Base-by-base conservation (phyloP, 2,797 vertebrate genomes). In the Tiaroga cobitis region DNA sequence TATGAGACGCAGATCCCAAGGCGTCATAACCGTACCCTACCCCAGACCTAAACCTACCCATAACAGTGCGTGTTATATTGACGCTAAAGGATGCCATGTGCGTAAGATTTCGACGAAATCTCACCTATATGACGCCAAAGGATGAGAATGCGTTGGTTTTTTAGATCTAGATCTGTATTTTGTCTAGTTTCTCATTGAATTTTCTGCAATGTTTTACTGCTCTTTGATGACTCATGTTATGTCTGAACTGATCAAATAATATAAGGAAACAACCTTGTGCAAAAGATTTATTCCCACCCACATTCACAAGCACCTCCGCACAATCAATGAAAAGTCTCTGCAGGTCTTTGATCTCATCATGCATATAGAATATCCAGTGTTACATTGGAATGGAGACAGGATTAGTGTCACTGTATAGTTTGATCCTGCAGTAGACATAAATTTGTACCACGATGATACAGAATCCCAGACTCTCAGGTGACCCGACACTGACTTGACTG, bases 331-430 rank as follows among this genome's bases (percentile, higher is more conserved):
- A 77, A 76, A 5, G 32, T 76, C 83, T 82, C 46, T 76, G 78
- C 49, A 24, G 49, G 51, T 81, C 63, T 83, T 86, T 88, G 70
- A 82, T 88, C 76, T 86, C 76, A 76, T 86, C 10, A 67, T 76
- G 76, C 80, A 72, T 82, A 77, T 16, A 67, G 59, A 69, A 85
- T 68, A 79, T 75, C 84, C 39, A 75, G 76, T 79, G 49, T 68
- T 88, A 72, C 78, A 82, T 18, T 65, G 73, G 43, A 63, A 70
- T 43, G 73, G 59, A 70, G 80, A 86, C 21, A 24, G 78, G 84
- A 85, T 85, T 85, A 74, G 83, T 85, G 87, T 83, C 83, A 85
- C 63, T 54, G 67, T 80, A 46, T 73, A 65, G 67, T 82, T 78
- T 82, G 83, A 82, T 82, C 80, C 75, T 68, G 51, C 19, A 56